These are phyloP conservation scores for Chromobotia macracanthus DNA, from an alignment of 2,797 vertebrate species.

Conservation along the genomic window DNA sequence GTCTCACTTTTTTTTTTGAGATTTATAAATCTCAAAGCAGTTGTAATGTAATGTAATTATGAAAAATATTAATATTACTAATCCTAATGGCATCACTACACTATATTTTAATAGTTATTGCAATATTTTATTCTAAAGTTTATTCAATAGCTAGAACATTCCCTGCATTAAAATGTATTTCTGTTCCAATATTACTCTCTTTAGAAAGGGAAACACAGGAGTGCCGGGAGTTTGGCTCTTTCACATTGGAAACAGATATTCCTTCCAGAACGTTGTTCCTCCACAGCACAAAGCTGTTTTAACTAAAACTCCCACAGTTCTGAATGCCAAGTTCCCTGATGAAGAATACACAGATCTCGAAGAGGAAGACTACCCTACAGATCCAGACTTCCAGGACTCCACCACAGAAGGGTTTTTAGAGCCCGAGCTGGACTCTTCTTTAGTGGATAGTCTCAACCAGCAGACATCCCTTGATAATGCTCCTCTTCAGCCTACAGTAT, in stretches of 20 bases:
- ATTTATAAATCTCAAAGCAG: too few relatives aligned
- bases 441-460: constrained; percentile 32
- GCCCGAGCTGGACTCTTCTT: constrained; percentile 47
- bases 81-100: too few relatives aligned
- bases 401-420: constrained; percentile 55
- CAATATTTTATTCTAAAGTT: background rate
- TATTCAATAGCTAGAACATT: background rate
- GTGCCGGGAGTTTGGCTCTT: constrained; percentile 92
- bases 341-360: constrained; percentile 74
- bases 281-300: constrained; percentile 65
- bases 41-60: too few relatives aligned
- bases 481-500: constrained; percentile 26
- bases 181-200: constrained; percentile 27
- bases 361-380: constrained; percentile 72
- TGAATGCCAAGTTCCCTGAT: constrained; percentile 70
- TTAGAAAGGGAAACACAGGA: constrained; percentile 86
- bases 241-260: constrained; percentile 81
- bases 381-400: constrained; percentile 67
- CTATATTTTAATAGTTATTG: too few relatives aligned
- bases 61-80: too few relatives aligned
- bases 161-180: background rate
- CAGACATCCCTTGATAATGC: constrained; percentile 20
- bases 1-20: too few relatives aligned
- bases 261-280: constrained; percentile 81
- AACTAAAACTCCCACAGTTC: constrained; percentile 63